Base-by-base conservation (phyloP, 2,113 vertebrate species). In the Phrynosoma blainvillii region DNA sequence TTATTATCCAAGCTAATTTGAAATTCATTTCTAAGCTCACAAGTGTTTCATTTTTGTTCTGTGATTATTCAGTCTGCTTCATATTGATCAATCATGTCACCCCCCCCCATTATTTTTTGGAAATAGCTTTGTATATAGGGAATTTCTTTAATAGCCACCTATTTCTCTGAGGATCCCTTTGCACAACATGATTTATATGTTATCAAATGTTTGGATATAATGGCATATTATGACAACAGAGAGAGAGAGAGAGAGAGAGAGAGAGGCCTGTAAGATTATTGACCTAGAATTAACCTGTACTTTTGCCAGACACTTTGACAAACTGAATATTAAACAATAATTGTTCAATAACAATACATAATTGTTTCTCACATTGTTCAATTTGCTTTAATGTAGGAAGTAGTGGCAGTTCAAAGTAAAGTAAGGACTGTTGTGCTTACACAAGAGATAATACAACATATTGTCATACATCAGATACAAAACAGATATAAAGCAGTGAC, bases 1-100 rank as follows among this genome's bases (percentile, higher is more conserved):
- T 0, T 89, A 4, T 84, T 94, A 91, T 91, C 85, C 88, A 73
- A 87, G 71, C 20, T 86, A 86, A 90, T 90, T 92, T 84, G 54
- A 87, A 91, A 86, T 82, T 92, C 0, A 89, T 47, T 89, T 84
- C 20, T 89, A 92, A 85, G 52, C 23, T 5, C 42, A 77, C 82
- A 40, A 82, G 62, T 52, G 42, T 85, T 86, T 87, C 1, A 66
- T 88, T 91, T 93, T 62, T 1, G 91, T 87, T 86, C 68, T 84
- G 16, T 84, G 89, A 91, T 91, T 89, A 88, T 85, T 86, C 47
- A 27, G 23, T 7, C 83, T 21, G 2, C 0, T 89, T 79, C 81
- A 79, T 81, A 13, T 52, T 88, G 91, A 82, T 36, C 32, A 71
- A 14, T 85, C 65, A 82, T 14, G 82, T 91, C 27, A 5, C 68